A percentile compares a stretch with the other conserved stretches of the same genome.
Evolutionary conservation across 2,797 vertebrate species (phyloP).

Genomic region (Bothrops alternatus): DNA sequence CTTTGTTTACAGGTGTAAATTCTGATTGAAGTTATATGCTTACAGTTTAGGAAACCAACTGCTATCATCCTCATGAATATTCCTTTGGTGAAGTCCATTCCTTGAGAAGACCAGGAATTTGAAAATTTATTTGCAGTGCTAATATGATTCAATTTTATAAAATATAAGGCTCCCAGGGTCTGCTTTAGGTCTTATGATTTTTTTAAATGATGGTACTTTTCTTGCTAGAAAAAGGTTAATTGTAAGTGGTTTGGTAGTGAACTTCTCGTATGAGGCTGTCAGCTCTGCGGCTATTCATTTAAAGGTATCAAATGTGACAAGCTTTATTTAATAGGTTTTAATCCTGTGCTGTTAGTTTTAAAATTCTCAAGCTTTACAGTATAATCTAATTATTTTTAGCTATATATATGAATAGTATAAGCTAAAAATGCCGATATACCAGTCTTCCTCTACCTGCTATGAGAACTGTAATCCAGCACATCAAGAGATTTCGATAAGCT

Average conservation of each 20-base stretch:
- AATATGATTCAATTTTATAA: conserved; percentile 14
- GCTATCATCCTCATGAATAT: neutral
- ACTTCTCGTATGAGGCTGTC: conserved; percentile 26
- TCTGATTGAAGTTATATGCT: neutral
- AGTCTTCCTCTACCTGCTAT: neutral
- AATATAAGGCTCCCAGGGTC: neutral
- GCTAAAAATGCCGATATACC: conserved; percentile 15
- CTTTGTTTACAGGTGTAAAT: neutral
- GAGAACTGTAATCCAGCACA: neutral
- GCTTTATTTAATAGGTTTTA: conserved; percentile 19
- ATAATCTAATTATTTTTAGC: neutral
- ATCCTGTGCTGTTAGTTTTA: neutral
- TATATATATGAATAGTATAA: neutral
- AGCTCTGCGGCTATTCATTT: neutral
- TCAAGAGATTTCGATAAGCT: neutral
- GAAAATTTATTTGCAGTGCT: neutral
- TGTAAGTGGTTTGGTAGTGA: neutral
- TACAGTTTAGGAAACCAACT: neutral
- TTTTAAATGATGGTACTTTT: neutral
- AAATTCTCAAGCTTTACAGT: neutral
- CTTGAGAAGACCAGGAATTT: neutral
- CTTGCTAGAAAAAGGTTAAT: neutral
- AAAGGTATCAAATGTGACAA: conserved; percentile 31
- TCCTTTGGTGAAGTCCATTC: neutral
- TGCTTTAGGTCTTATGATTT: neutral